Evolutionary conservation across 2,797 vertebrate species (phyloP), one percentile per base, ranked within the genome.

Genomic region (Melanotaenia trifasciata): DNA sequence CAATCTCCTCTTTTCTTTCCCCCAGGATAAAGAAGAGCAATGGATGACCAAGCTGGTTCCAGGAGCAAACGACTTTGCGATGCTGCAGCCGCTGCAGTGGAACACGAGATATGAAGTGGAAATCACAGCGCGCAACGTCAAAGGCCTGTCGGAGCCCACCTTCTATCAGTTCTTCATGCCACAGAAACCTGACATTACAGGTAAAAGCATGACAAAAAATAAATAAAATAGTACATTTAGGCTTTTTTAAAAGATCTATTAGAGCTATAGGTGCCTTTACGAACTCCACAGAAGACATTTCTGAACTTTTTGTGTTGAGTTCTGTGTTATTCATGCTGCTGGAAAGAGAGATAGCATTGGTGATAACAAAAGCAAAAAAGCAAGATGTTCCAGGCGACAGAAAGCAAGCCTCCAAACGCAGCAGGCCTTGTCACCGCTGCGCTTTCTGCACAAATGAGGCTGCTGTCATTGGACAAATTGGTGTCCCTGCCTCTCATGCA

Each of bases 121-220:
- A 87, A 99, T 99, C 87, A 98, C 97, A 53, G 98, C 98, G 45
- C 96, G 96, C 65, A 99, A 99, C 70, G 95, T 98, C 85, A 94
- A 99, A 85, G 98, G 98, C 74, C 95, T 97, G 79, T 99, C 98
- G 18, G 97, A 99, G 86, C 98, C 98, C n/a, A 97, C 97, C 62
- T 94, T 97, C 78, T 98, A 97, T 76, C 97, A 99, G 85, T 99
- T 99, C 94, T 98, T 93, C 91, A 99, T 99, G 98, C 98, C 98
- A 4, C 96, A 98, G 89, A 98, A 99, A 67, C 97, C 98, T 12
- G 97, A 98, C 88, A 98, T 99, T 78, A 97, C 97, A 96, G 97
- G 98, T 99, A 90, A 86, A 76, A 71, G 70, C 72, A 22, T 16
- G 71, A 81, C 43, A 73, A 67, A 77, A 40, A 66, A 43, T 74